Conservation (phyloP, 2,113 vertebrate genomes). For the Phylloscopus trochilus region DNA sequence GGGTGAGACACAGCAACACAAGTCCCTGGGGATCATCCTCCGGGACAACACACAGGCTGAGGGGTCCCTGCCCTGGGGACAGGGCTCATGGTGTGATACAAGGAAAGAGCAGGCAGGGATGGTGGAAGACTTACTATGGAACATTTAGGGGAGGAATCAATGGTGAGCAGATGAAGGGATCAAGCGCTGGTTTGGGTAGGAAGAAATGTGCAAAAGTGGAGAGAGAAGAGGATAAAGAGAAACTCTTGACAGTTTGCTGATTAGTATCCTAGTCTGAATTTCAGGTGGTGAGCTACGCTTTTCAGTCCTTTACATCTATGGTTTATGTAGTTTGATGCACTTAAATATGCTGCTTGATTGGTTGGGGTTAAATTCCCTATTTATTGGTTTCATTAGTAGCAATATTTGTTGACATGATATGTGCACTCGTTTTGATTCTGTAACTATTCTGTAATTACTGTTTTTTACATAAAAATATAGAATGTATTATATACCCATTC, state of each 20-base stretch:
- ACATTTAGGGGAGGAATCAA: not conserved
- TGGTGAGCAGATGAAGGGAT: not conserved
- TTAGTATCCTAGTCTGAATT: not conserved
- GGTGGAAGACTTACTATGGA: not conserved
- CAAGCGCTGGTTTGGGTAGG: not conserved
- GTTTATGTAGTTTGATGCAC: not conserved
- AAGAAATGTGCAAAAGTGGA: not conserved
- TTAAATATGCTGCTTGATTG: not conserved
- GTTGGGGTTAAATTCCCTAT: not conserved
- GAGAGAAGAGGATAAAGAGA: not conserved
- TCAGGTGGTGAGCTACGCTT: not conserved
- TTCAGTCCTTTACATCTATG: not conserved
- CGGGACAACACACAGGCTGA: fast-evolving
- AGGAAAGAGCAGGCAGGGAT: not conserved
- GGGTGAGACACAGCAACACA: not conserved
- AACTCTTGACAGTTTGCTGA: not conserved
- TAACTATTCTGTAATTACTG: not conserved
- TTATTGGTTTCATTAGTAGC: not conserved
- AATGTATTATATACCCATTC: not conserved
- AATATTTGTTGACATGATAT: not conserved
- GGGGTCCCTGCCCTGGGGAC: not conserved
- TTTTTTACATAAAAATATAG: not conserved
- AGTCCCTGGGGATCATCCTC: not conserved
- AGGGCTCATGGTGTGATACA: not conserved
- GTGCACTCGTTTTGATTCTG: not conserved